Conservation (phyloP, 2,888 invertebrate species). For the Peribatodes rhomboidaria region DNA sequence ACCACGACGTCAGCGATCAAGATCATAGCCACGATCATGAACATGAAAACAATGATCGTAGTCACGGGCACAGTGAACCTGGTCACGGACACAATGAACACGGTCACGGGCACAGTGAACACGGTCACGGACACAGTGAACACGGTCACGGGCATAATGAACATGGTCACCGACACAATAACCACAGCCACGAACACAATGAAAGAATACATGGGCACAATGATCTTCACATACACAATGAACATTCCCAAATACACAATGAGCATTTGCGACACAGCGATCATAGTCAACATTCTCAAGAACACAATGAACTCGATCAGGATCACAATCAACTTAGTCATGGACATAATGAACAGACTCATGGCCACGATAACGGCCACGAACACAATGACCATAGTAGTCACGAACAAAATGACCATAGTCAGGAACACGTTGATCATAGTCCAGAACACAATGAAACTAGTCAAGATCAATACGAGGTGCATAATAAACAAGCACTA, state of each 20-base stretch:
- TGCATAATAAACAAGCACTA: constrained; percentile 5
- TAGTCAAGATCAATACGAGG: constrained; percentile 8
- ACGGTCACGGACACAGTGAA: constrained; percentile 25
- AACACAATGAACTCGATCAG: constrained; percentile 17
- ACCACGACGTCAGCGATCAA: constrained; percentile 35
- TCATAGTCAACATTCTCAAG: constrained; percentile 19
- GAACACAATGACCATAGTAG: constrained; percentile 23
- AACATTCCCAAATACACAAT: constrained; percentile 8
- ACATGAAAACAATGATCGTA: constrained; percentile 21
- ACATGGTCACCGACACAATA: constrained; percentile 22
- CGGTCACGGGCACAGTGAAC: constrained; percentile 30
- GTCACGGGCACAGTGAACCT: constrained; percentile 32
- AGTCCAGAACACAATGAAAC: constrained; percentile 13
- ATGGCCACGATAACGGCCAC: constrained; percentile 15
- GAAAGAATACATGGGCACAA: constrained; percentile 29
- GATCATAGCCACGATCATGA: constrained; percentile 31
- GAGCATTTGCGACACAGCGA: constrained; percentile 31
- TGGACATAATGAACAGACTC: constrained; percentile 6
- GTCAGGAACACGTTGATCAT: constrained; percentile 17
- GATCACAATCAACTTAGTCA: constrained; percentile 9
- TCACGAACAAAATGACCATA: constrained; percentile 16
- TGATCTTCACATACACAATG: constrained; percentile 12
- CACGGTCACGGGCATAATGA: constrained; percentile 32
- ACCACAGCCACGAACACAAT: constrained; percentile 13
- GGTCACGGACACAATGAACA: constrained; percentile 26